These are phyloP conservation scores for Galemys pyrenaicus DNA, from an alignment of 2,113 vertebrate genomes.

Conservation along the genomic window DNA sequence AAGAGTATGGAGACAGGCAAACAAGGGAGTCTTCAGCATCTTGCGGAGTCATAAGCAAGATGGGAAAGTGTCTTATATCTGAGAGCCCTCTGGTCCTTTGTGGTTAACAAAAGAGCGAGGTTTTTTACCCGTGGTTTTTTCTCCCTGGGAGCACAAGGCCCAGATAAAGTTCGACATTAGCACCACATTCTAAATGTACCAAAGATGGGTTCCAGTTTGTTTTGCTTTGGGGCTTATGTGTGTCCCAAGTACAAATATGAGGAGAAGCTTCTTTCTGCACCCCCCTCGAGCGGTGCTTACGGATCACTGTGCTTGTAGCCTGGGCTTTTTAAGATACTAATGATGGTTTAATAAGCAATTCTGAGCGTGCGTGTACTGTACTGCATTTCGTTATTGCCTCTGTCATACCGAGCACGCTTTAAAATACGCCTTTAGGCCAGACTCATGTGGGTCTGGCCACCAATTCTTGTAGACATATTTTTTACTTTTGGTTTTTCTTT, in stretches of 20 bases:
- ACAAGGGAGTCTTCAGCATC: not conserved
- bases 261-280: not conserved
- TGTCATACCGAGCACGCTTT: slow-evolving; percentile 23
- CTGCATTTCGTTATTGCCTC: not conserved
- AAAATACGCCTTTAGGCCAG: not conserved
- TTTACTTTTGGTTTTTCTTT: slow-evolving; percentile 25
- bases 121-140: not conserved
- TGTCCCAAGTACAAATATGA: not conserved
- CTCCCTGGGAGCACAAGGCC: not conserved
- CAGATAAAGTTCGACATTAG: not conserved
- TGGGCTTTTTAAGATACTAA: not conserved
- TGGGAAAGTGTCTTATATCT: not conserved
- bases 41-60: not conserved
- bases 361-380: not conserved
- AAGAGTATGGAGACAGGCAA: not conserved
- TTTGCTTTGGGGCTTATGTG: not conserved
- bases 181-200: not conserved
- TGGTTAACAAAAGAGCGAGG: not conserved
- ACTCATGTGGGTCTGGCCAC: not conserved
- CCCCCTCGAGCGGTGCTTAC: not conserved
- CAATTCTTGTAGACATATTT: not conserved
- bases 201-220: not conserved
- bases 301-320: not conserved
- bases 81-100: not conserved
- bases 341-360: not conserved